Percentiles rank a stretch among this genome's conserved stretches.
These are phyloP conservation scores for Ciconia nigra DNA, from an alignment of 2,797 vertebrate species.

Conservation along the genomic window DNA sequence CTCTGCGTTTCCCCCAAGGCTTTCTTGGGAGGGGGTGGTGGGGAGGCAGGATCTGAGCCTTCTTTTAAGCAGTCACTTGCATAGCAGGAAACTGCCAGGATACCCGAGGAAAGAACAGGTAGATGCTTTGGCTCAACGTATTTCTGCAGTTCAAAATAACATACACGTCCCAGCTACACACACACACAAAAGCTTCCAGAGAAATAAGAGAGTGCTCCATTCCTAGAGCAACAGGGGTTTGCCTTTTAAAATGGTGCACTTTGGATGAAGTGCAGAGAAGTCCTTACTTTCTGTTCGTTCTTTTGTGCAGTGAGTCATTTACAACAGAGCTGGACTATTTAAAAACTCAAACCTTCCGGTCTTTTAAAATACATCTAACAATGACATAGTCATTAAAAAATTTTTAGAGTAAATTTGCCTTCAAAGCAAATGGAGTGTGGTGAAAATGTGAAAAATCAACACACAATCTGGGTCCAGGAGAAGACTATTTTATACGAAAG, in stretches of 20 bases:
- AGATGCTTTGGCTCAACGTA: not conserved
- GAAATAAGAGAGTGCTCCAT: constrained; percentile 10
- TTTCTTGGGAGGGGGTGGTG: not conserved
- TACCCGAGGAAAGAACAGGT: not conserved
- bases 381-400: constrained; percentile 83
- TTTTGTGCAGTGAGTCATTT: constrained; percentile 49
- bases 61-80: constrained; percentile 57
- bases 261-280: constrained; percentile 29
- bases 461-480: not conserved
- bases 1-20: not conserved
- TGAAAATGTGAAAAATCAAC: constrained; percentile 6
- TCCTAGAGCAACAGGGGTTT: constrained; percentile 33
- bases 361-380: constrained; percentile 68
- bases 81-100: constrained; percentile 60
- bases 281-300: constrained; percentile 18
- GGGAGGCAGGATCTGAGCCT: not conserved
- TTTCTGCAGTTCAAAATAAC: not conserved
- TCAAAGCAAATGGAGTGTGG: constrained; percentile 58
- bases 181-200: not conserved
- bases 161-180: not conserved
- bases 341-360: constrained; percentile 58
- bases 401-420: constrained; percentile 62
- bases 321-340: constrained; percentile 45
- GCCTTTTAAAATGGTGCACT: not conserved
- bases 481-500: not conserved